Evolutionary conservation across 2,797 vertebrate species (phyloP), one percentile per base, ranked within the genome.

Genomic region (Rhynchonycteris naso): DNA sequence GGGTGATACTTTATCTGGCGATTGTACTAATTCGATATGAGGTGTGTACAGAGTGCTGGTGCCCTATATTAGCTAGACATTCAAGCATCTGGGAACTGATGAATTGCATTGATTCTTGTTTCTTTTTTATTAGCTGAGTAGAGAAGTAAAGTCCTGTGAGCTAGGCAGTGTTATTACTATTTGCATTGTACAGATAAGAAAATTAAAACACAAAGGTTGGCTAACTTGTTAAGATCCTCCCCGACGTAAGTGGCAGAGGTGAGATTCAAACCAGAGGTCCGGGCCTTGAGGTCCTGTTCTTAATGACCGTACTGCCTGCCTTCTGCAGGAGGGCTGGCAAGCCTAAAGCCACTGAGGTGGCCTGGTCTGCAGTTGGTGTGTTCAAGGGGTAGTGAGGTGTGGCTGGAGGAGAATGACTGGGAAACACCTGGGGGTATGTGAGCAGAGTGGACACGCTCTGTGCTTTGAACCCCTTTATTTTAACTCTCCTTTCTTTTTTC

Each of bases 251-350:
- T 2, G 50, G 38, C 63, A 50, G 47, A 68, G 12, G 21, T 88
- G 72, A 75, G 54, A 50, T 88, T 81, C 30, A 12, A 24, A 68
- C 54, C 15, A 26, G 14, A 28, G 26, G 5, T 63, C 43, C 65
- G 7, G n/a, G 4, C 12, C 54, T 61, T 35, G 9, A 50, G 30
- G 2, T 56, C 54, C 14, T 19, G 30, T 13, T 79, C 28, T 63
- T n/a, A 22, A 47, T 75, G 26, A 10, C 5, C 18, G 0, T 2
- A 5, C 26, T n/a, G 0, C 30, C 19, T 71, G 19, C 13, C 35
- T 50, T 61, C 38, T 30, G 5, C 22, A 66, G 35, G 30, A 93
- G 56, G 56, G 28, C 9, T 54, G 50, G 68, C 54, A 56, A 33
- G 28, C 66, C 88, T 84, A 72, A 59, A 89, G 28, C 15, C n/a